Base-by-base conservation (phyloP, 2,888 invertebrate genomes). In the Hypercompe scribonia region DNA sequence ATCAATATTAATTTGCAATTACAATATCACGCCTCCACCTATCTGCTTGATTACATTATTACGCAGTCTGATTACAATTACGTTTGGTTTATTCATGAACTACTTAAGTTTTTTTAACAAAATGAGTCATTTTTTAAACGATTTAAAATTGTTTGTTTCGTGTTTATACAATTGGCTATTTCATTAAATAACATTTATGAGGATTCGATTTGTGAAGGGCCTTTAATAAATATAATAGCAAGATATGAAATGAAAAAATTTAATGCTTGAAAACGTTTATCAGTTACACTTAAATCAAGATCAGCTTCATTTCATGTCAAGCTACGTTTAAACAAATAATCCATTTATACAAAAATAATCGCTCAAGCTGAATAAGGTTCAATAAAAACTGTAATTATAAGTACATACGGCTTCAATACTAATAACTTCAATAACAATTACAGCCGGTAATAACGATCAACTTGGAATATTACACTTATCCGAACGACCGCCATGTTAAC, bases 1-100 rank as follows among this genome's bases (percentile, higher is more conserved):
- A 92, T 91, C 90, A 91, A 92, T 92, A 92, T 91, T 91, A 91
- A 92, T 90, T 88, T 86, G 85, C 85, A 84, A 91, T 91, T 89
- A 91, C 87, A 89, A 90, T 89, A 90, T 82, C 78, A 81, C 81
- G 81, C 79, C 79, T 80, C 79, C n/a, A n/a, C n/a, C n/a, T 69
- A 78, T 83, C 50, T 54, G 76, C 76, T 80, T 78, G 82, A 83
- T 84, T 84, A 82, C 80, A 76, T 79, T 78, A 77, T 79, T 82
- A 80, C 73, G 78, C 76, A 77, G 80, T 81, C 78, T 83, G 76
- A 87, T 88, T 85, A 83, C 83, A 83, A 73, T 80, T 83, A 78
- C 67, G 77, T 83, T 84, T 78, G 78, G 78, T 79, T 79, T 82
- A 84, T 84, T 78, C 79, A 82, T 82, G 79, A 78, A 78, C 69